phyloP scores from a whole-genome alignment of 2,888 invertebrate species.

The Aphelenchoides bicaudatus region DNA sequence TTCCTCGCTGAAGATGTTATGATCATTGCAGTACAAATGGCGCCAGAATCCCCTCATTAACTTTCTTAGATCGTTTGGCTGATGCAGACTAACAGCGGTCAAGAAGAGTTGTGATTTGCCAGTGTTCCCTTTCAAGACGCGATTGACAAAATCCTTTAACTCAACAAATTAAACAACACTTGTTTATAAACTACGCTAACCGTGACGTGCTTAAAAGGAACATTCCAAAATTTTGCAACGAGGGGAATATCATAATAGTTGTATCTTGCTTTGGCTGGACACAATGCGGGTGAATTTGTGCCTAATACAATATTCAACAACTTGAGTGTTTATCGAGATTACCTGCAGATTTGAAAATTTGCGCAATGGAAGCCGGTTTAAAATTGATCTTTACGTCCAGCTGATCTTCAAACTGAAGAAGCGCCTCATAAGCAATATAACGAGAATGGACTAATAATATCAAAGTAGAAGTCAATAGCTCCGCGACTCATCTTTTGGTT shows the following conservation, averaged over 20 bases:
- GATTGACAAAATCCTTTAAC: neutral
- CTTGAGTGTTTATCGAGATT: neutral
- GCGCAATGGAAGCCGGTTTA: neutral
- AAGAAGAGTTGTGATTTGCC: neutral
- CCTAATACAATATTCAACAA: neutral
- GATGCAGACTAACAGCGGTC: neutral
- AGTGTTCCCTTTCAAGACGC: constrained; percentile 1
- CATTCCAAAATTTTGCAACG: neutral
- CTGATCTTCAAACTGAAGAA: neutral
- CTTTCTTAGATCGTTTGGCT: neutral
- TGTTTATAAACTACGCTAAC: neutral
- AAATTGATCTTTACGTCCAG: constrained; percentile 3
- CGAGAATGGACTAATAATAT: constrained; percentile 14
- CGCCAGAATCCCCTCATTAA: constrained; percentile 4
- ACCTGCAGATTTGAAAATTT: constrained; percentile 8
- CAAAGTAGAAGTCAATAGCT: constrained; percentile 12
- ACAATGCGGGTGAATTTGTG: constrained; percentile 5
- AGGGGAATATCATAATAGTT: neutral
- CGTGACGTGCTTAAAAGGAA: neutral
- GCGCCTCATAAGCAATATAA: constrained; percentile 14
- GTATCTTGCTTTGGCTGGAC: constrained; percentile 13
- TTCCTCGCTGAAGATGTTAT: neutral
- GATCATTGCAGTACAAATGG: neutral
- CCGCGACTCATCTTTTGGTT: neutral
- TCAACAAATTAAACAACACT: no score